Conservation (phyloP, 1,140 invertebrate species). For the Macrostomum lignano region DNA sequence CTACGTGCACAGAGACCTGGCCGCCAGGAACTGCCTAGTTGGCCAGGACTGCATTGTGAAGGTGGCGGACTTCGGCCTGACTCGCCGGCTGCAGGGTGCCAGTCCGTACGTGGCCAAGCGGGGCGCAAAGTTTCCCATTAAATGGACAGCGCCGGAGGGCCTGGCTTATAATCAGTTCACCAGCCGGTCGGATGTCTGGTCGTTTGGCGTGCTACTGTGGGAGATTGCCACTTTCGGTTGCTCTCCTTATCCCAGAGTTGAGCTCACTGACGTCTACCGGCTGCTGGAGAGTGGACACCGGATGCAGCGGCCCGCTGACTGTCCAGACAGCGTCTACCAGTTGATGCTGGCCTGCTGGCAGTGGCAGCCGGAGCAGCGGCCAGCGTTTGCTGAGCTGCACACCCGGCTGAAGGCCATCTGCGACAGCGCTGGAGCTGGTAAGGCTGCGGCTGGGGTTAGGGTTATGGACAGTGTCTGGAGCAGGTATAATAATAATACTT, state of each 20-base stretch:
- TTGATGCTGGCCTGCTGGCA: slow-evolving; percentile 46
- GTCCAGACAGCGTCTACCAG: slow-evolving; percentile 75
- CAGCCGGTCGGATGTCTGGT: slow-evolving; percentile 31
- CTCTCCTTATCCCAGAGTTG: slow-evolving; percentile 91
- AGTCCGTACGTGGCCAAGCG: slow-evolving; percentile 90
- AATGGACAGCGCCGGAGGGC: slow-evolving; percentile 96
- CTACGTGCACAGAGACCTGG: slow-evolving; percentile 89
- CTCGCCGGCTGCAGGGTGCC: slow-evolving; percentile 63
- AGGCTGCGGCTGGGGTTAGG: too few species aligned
- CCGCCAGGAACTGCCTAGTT: slow-evolving; percentile 86
- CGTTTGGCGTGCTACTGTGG: slow-evolving; percentile 88
- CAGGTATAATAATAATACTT: too few species aligned
- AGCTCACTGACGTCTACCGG: slow-evolving; percentile 94
- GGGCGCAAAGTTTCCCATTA: slow-evolving; percentile 92
- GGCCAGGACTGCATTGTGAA: slow-evolving; percentile 74
- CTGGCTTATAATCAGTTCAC: slow-evolving; percentile 84
- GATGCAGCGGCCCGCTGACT: slow-evolving; percentile 87
- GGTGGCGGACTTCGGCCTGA: slow-evolving; percentile 81
- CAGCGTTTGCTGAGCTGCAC: slow-evolving; percentile 76
- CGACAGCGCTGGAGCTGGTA: too few species aligned
- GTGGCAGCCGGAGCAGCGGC: slow-evolving; percentile 63
- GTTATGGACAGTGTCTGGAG: too few species aligned
- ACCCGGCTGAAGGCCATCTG: slow-evolving; percentile 68
- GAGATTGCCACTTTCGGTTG: slow-evolving; percentile 96
- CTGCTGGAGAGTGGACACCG: slow-evolving; percentile 77